Evolutionary conservation across 1,140 invertebrate species (phyloP).

Genomic region (Akabosia matsudoensis): DNA sequence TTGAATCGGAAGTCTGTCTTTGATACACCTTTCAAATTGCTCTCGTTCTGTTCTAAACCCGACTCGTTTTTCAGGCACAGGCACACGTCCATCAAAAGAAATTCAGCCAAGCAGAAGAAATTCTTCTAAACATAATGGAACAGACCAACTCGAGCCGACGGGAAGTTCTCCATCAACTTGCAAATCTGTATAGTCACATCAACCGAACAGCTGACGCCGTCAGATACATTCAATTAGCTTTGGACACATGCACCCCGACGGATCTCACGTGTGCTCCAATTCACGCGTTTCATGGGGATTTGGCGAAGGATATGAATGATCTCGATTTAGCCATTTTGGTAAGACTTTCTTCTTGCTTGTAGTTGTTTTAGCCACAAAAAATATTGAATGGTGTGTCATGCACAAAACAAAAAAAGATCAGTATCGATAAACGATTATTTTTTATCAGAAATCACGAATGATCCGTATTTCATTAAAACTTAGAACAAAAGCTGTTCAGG

Average conservation of each 20-base stretch:
- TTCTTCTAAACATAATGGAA: constrained; percentile 41
- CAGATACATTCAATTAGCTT: constrained; percentile 39
- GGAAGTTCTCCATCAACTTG: constrained; percentile 46
- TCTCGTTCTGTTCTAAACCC: constrained; percentile 5
- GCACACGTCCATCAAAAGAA: constrained; percentile 42
- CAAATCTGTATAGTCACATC: constrained; percentile 44
- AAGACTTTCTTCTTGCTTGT: too few species aligned
- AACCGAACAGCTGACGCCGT: constrained; percentile 45
- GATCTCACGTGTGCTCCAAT: constrained; percentile 44
- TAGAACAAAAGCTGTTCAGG: too few species aligned
- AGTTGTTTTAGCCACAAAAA: too few species aligned
- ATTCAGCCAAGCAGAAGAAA: constrained; percentile 44
- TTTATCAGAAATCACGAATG: too few species aligned
- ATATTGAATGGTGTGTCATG: too few species aligned
- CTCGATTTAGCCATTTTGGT: constrained; percentile 44
- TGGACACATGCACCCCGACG: constrained; percentile 34
- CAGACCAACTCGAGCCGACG: constrained; percentile 41
- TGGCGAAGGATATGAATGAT: constrained; percentile 45
- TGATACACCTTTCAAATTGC: constrained; percentile 9
- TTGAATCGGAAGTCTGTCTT: background rate
- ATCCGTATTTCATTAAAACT: too few species aligned
- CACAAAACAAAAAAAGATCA: too few species aligned
- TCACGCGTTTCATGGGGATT: constrained; percentile 45
- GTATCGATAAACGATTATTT: too few species aligned
- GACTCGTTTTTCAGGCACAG: constrained; percentile 40